Conservation (phyloP, 2,888 invertebrate genomes). For the Patella depressa region DNA sequence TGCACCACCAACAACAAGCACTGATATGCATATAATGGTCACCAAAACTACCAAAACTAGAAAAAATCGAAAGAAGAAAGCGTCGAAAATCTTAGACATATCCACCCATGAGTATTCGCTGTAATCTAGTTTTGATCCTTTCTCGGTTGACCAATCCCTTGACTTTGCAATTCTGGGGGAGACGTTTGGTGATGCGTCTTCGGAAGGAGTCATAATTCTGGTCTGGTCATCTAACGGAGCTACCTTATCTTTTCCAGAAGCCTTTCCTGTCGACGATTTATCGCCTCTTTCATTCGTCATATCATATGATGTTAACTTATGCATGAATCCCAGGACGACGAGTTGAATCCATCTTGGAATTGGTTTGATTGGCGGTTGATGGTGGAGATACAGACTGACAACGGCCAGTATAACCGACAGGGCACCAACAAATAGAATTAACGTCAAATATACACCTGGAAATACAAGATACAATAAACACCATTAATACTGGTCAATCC, state of each 20-base stretch:
- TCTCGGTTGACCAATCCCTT: background rate
- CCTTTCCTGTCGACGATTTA: background rate
- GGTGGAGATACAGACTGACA: slow-evolving; percentile 35
- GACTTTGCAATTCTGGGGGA: too few relatives aligned
- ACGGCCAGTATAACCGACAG: slow-evolving; percentile 40
- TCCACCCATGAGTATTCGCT: slow-evolving; percentile 15
- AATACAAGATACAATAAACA: background rate
- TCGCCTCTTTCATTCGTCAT: background rate
- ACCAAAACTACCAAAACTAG: slow-evolving; percentile 11
- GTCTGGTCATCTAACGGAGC: background rate
- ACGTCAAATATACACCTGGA: slow-evolving; percentile 44
- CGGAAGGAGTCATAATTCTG: background rate
- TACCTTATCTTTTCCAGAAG: background rate
- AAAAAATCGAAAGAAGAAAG: slow-evolving; percentile 15
- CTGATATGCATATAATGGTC: slow-evolving; percentile 7
- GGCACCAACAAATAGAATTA: slow-evolving; percentile 35
- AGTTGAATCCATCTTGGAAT: slow-evolving; percentile 26
- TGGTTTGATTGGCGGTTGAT: slow-evolving; percentile 20
- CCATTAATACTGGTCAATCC: too few relatives aligned
- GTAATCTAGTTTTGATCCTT: background rate
- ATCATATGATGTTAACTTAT: background rate
- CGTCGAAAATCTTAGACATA: slow-evolving; percentile 13
- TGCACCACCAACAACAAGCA: slow-evolving; percentile 8
- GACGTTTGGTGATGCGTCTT: background rate
- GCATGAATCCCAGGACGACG: slow-evolving; percentile 14